Base-by-base conservation (phyloP, 2,888 invertebrate genomes). In the Catocala fraxini region DNA sequence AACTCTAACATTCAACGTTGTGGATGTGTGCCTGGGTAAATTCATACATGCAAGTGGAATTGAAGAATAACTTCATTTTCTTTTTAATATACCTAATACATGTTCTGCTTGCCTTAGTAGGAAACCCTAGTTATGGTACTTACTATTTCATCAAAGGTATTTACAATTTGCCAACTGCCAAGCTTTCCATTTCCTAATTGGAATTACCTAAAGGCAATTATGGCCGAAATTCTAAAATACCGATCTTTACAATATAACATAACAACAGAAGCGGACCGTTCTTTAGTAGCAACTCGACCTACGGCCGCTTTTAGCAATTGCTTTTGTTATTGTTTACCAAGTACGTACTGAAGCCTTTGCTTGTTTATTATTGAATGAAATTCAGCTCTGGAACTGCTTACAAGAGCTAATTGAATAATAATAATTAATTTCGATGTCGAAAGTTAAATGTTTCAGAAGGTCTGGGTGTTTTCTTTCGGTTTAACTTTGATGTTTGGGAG, bases 311-410 rank as follows among this genome's bases (percentile, higher is more conserved):
- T 70, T 60, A 65, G 64, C 68, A 68, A 51, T 68, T 71, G 74
- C 72, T 77, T 73, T 82, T 86, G 83, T 84, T 85, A 79, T 86
- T 87, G 84, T 87, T 87, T 86, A 81, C 71, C 63, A 70, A 82
- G 73, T 73, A 79, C 76, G 80, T 68, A 73, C 70, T 63, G 79
- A 80, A 82, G 74, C 82, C 76, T 60, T 78, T 76, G 71, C 73
- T 84, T 86, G 82, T 86, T 88, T 86, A 83, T 76, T 72, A 75
- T 72, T 80, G 70, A 77, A 80, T 79, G 65, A 77, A 83, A 83
- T 75, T 83, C 63, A 59, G 68, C 70, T 76, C 69, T 70, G 70
- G 62, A 69, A 81, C 69, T 70, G 70, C 59, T 63, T 62, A 67
- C 59, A 73, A 74, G 70, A 77, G 77, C 68, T 71, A 75, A 80